These are phyloP conservation scores for Campoplex capitator DNA, from an alignment of 2,888 invertebrate species.

Conservation along the genomic window DNA sequence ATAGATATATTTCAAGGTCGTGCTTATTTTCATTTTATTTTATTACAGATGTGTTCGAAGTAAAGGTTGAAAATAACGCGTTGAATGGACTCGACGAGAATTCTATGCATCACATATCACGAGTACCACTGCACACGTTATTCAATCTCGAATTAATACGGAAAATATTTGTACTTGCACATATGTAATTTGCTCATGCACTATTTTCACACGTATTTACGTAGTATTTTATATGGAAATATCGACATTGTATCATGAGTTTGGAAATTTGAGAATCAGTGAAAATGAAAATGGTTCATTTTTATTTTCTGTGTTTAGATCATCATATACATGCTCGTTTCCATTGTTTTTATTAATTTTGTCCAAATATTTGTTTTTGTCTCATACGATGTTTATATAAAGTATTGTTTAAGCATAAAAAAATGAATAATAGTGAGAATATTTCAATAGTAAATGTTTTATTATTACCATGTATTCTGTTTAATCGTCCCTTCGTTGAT, in stretches of 20 bases:
- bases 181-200: background rate
- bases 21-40: constrained; percentile 32
- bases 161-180: background rate
- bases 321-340: no score
- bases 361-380: no score
- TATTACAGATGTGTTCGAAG: constrained; percentile 8
- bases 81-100: background rate
- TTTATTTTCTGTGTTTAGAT: no score
- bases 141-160: background rate
- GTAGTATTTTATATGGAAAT: background rate
- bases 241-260: background rate
- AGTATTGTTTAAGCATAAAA: background rate
- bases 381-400: background rate
- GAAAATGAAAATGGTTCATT: background rate
- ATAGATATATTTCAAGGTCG: background rate
- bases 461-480: background rate
- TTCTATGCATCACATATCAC: background rate
- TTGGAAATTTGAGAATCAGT: background rate
- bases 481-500: background rate
- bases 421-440: background rate
- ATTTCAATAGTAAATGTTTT: background rate
- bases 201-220: background rate
- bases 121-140: background rate
- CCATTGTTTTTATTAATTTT: no score
- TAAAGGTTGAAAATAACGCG: background rate